A percentile compares a stretch with the other conserved stretches of the same genome.
Conservation (phyloP, 2,888 invertebrate genomes). For the Entomobrya multifasciata region DNA sequence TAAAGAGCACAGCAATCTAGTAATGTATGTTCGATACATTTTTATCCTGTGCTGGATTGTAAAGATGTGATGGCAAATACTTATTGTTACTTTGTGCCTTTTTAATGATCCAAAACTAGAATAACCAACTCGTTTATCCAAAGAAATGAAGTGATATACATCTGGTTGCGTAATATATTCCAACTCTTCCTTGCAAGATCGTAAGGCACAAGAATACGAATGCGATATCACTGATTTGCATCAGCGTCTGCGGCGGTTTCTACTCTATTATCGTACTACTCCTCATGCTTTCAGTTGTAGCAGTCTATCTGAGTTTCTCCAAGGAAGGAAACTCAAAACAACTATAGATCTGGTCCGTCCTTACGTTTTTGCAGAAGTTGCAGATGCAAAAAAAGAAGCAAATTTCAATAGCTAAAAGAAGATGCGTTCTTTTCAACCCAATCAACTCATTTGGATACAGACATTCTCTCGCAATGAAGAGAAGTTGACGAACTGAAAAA, state of each 20-base stretch:
- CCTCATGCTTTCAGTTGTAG: slow-evolving; percentile 52
- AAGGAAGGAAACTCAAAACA: slow-evolving; percentile 13
- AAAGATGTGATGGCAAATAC: too few relatives aligned
- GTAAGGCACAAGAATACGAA: too few relatives aligned
- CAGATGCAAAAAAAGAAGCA: neutral
- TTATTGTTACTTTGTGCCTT: too few relatives aligned
- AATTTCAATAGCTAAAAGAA: neutral
- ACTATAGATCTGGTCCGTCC: slow-evolving; percentile 40
- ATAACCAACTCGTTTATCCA: too few relatives aligned
- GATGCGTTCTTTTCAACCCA: neutral
- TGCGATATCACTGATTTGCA: neutral
- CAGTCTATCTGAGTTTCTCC: slow-evolving; percentile 44
- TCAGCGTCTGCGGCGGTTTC: slow-evolving; percentile 1
- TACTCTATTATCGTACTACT: slow-evolving; percentile 42
- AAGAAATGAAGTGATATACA: too few relatives aligned
- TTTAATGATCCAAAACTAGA: too few relatives aligned
- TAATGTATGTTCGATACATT: too few relatives aligned
- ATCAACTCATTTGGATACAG: slow-evolving; percentile 46
- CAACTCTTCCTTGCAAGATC: too few relatives aligned
- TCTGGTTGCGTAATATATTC: too few relatives aligned
- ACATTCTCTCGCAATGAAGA: slow-evolving; percentile 24
- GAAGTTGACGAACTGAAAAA: slow-evolving; percentile 48
- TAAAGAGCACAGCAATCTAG: too few relatives aligned
- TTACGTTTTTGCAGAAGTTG: neutral
- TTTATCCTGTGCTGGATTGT: too few relatives aligned